Evolutionary conservation across 2,113 vertebrate genomes (phyloP), one percentile per base, ranked within the genome.

Genomic region (Benitochromis conjunctus): DNA sequence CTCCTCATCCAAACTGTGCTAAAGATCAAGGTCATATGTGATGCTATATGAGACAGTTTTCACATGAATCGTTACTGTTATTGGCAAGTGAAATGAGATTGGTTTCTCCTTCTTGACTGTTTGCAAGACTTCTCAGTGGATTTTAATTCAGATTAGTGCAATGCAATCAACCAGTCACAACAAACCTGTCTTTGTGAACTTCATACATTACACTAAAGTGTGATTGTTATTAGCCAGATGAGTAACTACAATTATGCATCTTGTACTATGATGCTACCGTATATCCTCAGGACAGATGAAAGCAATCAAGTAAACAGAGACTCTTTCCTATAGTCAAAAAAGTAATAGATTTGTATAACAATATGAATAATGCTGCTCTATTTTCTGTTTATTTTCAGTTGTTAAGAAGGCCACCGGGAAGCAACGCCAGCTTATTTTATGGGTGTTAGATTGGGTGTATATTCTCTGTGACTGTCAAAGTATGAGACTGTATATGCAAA

Each of bases 221-320:
- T 34, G 34, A 34, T 34, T 34, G 7, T 34, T 34, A 34, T 7
- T 6, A 34, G 34, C 34, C 34, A 62, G 18, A 62, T n/a, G 31
- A 4, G 3, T 19, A 11, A 62, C 4, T 62, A 62, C 18, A 62
- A n/a, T 16, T 62, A 62, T 62, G 18, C 18, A 62, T n/a, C 31
- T 31, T 62, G 58, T 36, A 21, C 7, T 43, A 14, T 69, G 3
- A 69, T 16, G 13, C 12, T 69, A 10, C 21, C 18, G 1, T 46
- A 71, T 43, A 41, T 7, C 0, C 0, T 18, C 38, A 5, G 14
- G 10, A 26, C 9, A 43, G 54, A 43, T 80, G 1, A 43, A 80
- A 38, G 24, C 14, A 55, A 13, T n/a, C 14, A 14, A 38, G 13
- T 4, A 55, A 55, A 48, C 0, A 0, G 21, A 26, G 41, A 71